A percentile compares a stretch with the other conserved stretches of the same genome.
phyloP scores from a whole-genome alignment of 30 jellyfish, hydroid and myxozoan genomes.

The Hydractinia symbiolongicarpus region DNA sequence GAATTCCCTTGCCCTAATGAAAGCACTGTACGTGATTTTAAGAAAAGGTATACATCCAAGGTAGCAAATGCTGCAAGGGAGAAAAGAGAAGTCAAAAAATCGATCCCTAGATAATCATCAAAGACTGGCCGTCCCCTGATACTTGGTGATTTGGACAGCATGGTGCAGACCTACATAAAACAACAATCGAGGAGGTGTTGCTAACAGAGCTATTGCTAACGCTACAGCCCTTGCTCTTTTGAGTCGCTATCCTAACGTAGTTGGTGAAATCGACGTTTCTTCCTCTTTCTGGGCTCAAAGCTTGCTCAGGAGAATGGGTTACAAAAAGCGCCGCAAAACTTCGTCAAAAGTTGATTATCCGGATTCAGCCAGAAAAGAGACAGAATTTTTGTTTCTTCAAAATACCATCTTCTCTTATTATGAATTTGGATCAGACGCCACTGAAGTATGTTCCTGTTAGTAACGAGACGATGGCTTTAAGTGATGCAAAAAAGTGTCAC shows the following conservation, averaged over 20 bases:
- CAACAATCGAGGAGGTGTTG: not conserved
- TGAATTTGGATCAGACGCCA: constrained; percentile 8
- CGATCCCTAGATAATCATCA: not conserved
- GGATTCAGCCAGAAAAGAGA: constrained; percentile 6
- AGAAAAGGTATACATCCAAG: not conserved
- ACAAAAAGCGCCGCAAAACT: constrained; percentile 13
- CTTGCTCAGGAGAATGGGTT: constrained; percentile 7
- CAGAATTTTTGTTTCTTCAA: not conserved
- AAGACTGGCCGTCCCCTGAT: no score
- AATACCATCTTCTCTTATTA: not conserved
- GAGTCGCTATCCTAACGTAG: not conserved
- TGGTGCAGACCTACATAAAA: constrained; percentile 9
- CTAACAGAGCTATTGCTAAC: not conserved
- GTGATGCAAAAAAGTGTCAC: constrained; percentile 5
- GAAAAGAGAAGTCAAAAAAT: not conserved
- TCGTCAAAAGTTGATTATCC: not conserved
- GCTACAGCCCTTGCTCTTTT: constrained; percentile 13
- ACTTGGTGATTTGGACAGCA: constrained; percentile 10
- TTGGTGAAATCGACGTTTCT: constrained; percentile 9
- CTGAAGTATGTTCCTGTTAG: constrained; percentile 2
- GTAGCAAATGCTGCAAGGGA: constrained; percentile 9
- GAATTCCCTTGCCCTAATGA: constrained; percentile 8
- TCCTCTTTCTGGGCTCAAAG: constrained; percentile 1
- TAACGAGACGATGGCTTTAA: constrained; percentile 4
- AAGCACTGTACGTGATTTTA: constrained; percentile 2